These are phyloP conservation scores for Ictalurus punctatus DNA, from an alignment of 2,113 vertebrate genomes.

Conservation along the genomic window DNA sequence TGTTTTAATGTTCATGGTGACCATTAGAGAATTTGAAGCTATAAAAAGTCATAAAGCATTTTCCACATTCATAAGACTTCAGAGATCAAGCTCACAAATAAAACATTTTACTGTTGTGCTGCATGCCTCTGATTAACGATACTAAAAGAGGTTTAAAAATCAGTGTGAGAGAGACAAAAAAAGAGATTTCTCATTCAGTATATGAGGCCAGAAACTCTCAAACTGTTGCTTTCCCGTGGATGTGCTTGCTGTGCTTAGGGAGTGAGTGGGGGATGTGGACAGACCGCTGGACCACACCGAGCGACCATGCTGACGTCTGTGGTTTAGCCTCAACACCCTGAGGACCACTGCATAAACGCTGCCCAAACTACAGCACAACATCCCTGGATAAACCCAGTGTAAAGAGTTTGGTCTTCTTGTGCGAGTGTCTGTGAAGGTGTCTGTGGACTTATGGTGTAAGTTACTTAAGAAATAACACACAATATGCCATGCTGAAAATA, in stretches of 20 bases:
- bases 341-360: slow-evolving; percentile 47
- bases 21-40: neutral
- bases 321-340: slow-evolving; percentile 65
- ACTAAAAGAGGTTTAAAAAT: slow-evolving; percentile 29
- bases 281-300: slow-evolving; percentile 65
- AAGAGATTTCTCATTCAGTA: slow-evolving; percentile 1
- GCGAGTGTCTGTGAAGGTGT: slow-evolving; percentile 40
- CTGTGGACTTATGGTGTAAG: slow-evolving; percentile 14
- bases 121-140: slow-evolving; percentile 1
- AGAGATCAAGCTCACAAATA: slow-evolving; percentile 52
- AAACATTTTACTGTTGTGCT: slow-evolving; percentile 1
- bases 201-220: slow-evolving; percentile 57
- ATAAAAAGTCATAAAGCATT: slow-evolving; percentile 45
- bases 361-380: slow-evolving; percentile 36
- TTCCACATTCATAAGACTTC: slow-evolving; percentile 43
- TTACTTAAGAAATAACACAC: neutral
- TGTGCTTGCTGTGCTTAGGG: slow-evolving; percentile 63
- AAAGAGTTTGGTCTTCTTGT: slow-evolving; percentile 46
- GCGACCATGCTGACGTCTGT: slow-evolving; percentile 70
- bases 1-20: neutral
- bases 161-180: slow-evolving; percentile 47
- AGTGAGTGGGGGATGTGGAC: slow-evolving; percentile 59
- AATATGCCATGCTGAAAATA: neutral
- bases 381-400: slow-evolving; percentile 51
- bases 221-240: slow-evolving; percentile 65